Conservation (phyloP, 2,797 vertebrate species). For the Salarias fasciatus region DNA sequence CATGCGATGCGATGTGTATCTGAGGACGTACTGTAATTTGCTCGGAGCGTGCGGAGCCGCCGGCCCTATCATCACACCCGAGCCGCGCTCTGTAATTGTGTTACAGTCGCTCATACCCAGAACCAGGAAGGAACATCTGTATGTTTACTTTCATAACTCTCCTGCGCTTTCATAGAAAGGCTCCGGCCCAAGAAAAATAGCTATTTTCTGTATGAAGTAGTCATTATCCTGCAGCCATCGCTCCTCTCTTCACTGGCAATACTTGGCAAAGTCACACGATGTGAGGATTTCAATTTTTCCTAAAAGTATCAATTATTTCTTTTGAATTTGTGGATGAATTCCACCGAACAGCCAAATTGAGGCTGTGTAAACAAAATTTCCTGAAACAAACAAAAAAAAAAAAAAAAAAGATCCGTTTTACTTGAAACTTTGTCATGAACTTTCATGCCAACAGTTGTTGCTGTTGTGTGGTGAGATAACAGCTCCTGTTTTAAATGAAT, state of each 20-base stretch:
- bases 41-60: slow-evolving; percentile 53
- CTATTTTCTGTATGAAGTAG: slow-evolving; percentile 49
- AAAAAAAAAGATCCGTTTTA: too few species aligned
- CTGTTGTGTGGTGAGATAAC: too few species aligned
- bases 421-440: too few species aligned
- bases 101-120: slow-evolving; percentile 34
- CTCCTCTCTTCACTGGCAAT: slow-evolving; percentile 36
- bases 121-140: slow-evolving; percentile 82
- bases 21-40: slow-evolving; percentile 75
- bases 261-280: slow-evolving; percentile 14
- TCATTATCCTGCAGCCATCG: slow-evolving; percentile 62
- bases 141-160: slow-evolving; percentile 79
- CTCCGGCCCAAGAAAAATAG: slow-evolving; percentile 43
- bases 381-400: too few species aligned
- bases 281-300: slow-evolving; percentile 7
- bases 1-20: slow-evolving; percentile 48
- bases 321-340: too few species aligned
- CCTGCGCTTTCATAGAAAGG: slow-evolving; percentile 47
- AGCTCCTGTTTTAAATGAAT: too few species aligned
- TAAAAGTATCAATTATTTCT: too few species aligned
- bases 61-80: slow-evolving; percentile 78
- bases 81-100: slow-evolving; percentile 78
- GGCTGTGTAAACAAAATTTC: too few species aligned
- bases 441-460: too few species aligned
- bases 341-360: too few species aligned